phyloP scores from a whole-genome alignment of 2,888 invertebrate species.

The Metellina segmentata region DNA sequence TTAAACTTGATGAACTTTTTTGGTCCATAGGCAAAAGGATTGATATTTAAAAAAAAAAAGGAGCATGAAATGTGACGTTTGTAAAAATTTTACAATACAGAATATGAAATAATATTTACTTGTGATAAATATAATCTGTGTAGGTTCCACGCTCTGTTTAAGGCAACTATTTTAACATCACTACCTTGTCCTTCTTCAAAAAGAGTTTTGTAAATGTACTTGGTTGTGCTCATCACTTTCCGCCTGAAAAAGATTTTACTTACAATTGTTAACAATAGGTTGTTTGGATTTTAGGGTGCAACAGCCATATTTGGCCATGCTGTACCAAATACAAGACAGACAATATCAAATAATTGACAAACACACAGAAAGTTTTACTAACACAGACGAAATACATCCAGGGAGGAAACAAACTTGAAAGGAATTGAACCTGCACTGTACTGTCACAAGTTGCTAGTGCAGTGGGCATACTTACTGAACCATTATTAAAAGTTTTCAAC shows the following conservation, averaged over 20 bases:
- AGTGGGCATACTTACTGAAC: neutral
- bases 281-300: too few species aligned
- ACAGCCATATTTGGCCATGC: too few species aligned
- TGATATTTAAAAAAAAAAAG: neutral
- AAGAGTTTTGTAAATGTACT: constrained; percentile 89
- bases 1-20: neutral
- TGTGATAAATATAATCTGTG: constrained; percentile 90
- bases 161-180: constrained; percentile 87
- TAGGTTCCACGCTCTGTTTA: constrained; percentile 87
- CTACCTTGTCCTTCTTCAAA: constrained; percentile 89
- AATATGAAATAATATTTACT: constrained; percentile 79
- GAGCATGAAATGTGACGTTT: neutral
- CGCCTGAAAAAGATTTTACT: constrained; percentile 82
- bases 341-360: too few species aligned
- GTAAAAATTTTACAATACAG: neutral
- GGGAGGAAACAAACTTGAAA: too few species aligned
- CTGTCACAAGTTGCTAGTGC: neutral
- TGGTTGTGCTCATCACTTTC: constrained; percentile 87
- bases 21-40: too few species aligned
- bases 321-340: too few species aligned
- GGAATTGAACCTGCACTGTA: too few species aligned
- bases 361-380: too few species aligned
- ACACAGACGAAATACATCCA: too few species aligned
- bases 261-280: neutral
- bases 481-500: neutral